Percentiles rank a stretch among this genome's conserved stretches.
phyloP scores from a whole-genome alignment of 2,797 vertebrate genomes.

The Coranthus polyacanthus region DNA sequence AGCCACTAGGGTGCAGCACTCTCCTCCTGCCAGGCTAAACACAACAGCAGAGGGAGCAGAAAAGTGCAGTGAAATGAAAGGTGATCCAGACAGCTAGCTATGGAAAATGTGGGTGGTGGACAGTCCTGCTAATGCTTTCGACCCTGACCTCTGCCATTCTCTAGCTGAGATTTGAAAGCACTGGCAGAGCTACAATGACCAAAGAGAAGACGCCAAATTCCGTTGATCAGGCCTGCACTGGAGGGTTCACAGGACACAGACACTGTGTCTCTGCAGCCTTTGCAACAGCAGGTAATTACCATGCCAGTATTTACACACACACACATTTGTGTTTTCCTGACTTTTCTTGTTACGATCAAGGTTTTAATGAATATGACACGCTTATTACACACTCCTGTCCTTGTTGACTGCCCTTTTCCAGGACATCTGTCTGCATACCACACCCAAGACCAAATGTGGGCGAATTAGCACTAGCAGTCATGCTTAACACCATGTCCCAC shows the following conservation, averaged over 20 bases:
- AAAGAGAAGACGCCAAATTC: conserved; percentile 25
- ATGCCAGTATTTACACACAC: neutral
- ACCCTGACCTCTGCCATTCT: conserved; percentile 79
- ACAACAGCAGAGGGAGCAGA: conserved; percentile 35
- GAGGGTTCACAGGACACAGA: conserved; percentile 26
- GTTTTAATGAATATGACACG: conserved; percentile 3
- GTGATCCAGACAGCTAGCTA: conserved; percentile 62
- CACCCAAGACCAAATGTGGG: conserved; percentile 45
- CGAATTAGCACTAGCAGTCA: conserved; percentile 45
- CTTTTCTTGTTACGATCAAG: neutral
- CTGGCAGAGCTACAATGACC: conserved; percentile 36
- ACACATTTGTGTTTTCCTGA: no score
- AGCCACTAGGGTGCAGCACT: conserved; percentile 57
- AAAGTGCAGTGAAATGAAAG: conserved; percentile 70
- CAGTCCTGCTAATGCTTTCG: conserved; percentile 66
- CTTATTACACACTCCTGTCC: neutral
- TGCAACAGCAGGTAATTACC: conserved; percentile 2
- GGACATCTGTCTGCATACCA: conserved; percentile 34
- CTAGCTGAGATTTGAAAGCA: conserved; percentile 46
- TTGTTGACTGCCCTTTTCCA: conserved; percentile 18
- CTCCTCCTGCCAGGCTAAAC: conserved; percentile 15
- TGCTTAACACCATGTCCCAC: conserved; percentile 52
- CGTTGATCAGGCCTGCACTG: conserved; percentile 34
- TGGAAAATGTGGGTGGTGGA: conserved; percentile 74
- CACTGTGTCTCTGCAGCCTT: conserved; percentile 20